Conservation (phyloP, 2,113 vertebrate species). For the Zosterops japonicus region DNA sequence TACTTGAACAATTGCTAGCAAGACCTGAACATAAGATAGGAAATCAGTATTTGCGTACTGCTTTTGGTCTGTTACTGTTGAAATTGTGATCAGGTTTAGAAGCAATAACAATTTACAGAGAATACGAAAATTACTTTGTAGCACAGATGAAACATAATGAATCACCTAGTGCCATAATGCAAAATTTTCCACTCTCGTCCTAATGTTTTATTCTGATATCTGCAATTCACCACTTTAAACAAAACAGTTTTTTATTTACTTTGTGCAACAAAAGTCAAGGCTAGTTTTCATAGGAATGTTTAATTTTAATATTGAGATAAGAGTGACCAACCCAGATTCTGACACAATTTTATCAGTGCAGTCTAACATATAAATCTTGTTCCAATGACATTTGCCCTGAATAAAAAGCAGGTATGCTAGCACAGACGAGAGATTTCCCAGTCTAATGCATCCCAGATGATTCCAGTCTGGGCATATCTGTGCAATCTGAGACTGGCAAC, state of each 20-base stretch:
- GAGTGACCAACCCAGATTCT: slow-evolving; percentile 24
- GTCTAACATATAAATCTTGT: background rate
- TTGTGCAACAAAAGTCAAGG: slow-evolving; percentile 3
- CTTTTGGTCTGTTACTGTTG: background rate
- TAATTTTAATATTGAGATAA: slow-evolving; percentile 47
- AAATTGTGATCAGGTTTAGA: background rate
- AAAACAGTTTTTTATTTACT: slow-evolving; percentile 57
- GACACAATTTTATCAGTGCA: background rate
- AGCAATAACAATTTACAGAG: background rate
- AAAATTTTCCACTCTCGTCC: background rate
- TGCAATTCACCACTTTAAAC: background rate
- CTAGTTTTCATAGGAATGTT: slow-evolving; percentile 12
- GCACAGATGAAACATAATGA: slow-evolving; percentile 33
- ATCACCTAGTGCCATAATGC: slow-evolving; percentile 21
- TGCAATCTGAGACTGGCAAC: background rate
- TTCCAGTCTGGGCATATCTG: background rate
- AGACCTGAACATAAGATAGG: background rate
- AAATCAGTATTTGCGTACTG: background rate
- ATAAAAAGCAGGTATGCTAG: slow-evolving; percentile 18
- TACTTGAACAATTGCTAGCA: background rate
- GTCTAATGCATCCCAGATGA: slow-evolving; percentile 15
- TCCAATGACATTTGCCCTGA: background rate
- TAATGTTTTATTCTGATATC: background rate
- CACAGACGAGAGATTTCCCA: background rate
- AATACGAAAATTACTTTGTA: background rate